Conservation (phyloP, 2,797 vertebrate species). For the Chaetodon trifasciatus region DNA sequence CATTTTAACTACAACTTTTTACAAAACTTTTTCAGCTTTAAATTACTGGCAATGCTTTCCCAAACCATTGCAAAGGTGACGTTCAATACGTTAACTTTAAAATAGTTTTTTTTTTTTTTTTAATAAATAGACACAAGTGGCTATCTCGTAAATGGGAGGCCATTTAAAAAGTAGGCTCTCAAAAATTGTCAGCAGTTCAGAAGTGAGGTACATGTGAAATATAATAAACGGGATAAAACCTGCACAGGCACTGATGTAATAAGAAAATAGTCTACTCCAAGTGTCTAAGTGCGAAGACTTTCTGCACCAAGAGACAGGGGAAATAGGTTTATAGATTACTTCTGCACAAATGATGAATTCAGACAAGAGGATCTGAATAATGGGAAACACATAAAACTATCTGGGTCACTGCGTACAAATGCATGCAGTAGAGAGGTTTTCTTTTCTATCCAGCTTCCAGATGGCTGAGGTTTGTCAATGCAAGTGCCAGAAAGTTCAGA, state of each 20-base stretch:
- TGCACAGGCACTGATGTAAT: background rate
- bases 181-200: background rate
- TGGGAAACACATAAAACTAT: slow-evolving; percentile 49
- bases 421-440: slow-evolving; percentile 9
- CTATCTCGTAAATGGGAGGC: background rate
- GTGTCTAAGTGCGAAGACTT: background rate
- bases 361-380: slow-evolving; percentile 31
- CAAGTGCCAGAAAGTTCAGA: slow-evolving; percentile 48
- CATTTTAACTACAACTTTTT: background rate
- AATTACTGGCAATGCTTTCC: background rate
- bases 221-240: slow-evolving; percentile 1
- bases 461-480: slow-evolving; percentile 46
- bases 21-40: background rate
- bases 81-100: background rate
- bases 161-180: background rate
- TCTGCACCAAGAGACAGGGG: background rate
- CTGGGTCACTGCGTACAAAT: slow-evolving; percentile 51
- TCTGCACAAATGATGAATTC: slow-evolving; percentile 41
- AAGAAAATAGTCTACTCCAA: slow-evolving; percentile 6
- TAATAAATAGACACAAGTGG: background rate
- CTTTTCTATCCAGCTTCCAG: slow-evolving; percentile 59
- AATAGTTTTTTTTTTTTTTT: too few relatives aligned
- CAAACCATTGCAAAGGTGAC: background rate
- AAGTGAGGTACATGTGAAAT: background rate
- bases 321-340: slow-evolving; percentile 37